phyloP scores from a whole-genome alignment of 2,113 vertebrate genomes.

The Merops nubicus region DNA sequence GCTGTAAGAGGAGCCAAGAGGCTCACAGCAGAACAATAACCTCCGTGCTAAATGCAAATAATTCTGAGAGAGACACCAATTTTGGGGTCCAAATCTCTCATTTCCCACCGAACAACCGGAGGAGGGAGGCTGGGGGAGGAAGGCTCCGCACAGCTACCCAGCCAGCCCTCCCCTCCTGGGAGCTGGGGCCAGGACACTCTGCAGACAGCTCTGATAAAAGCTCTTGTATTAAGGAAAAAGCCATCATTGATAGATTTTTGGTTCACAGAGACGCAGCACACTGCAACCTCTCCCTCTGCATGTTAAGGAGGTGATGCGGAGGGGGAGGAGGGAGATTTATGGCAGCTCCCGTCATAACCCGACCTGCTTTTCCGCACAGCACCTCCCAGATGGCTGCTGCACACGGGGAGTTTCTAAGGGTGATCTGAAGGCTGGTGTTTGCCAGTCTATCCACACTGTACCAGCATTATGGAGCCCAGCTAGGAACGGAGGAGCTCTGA shows the following conservation, averaged over 20 bases:
- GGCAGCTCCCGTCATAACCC: slow-evolving; percentile 17
- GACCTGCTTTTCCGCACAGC: slow-evolving; percentile 29
- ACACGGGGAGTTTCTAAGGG: slow-evolving; percentile 43
- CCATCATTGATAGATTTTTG: slow-evolving; percentile 48
- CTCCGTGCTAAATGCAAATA: neutral
- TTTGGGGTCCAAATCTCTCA: neutral
- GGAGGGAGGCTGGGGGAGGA: neutral
- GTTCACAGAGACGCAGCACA: slow-evolving; percentile 35
- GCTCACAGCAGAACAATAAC: neutral
- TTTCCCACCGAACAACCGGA: neutral
- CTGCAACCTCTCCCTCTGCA: slow-evolving; percentile 51
- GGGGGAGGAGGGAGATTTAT: slow-evolving; percentile 33
- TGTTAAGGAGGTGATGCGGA: slow-evolving; percentile 36
- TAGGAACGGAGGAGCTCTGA: slow-evolving; percentile 8
- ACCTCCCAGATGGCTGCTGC: slow-evolving; percentile 49
- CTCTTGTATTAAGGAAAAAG: slow-evolving; percentile 43
- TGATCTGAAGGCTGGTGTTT: slow-evolving; percentile 19
- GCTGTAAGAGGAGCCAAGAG: neutral
- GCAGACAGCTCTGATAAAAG: slow-evolving; percentile 38
- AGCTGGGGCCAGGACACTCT: slow-evolving; percentile 11
- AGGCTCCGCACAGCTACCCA: neutral
- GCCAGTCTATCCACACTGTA: slow-evolving; percentile 5
- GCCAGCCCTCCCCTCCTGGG: neutral
- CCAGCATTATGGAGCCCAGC: slow-evolving; percentile 33
- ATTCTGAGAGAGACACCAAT: neutral